A percentile compares a stretch with the other conserved stretches of the same genome.
Conservation (phyloP, 1,140 invertebrate species). For the Megathymus violae region DNA sequence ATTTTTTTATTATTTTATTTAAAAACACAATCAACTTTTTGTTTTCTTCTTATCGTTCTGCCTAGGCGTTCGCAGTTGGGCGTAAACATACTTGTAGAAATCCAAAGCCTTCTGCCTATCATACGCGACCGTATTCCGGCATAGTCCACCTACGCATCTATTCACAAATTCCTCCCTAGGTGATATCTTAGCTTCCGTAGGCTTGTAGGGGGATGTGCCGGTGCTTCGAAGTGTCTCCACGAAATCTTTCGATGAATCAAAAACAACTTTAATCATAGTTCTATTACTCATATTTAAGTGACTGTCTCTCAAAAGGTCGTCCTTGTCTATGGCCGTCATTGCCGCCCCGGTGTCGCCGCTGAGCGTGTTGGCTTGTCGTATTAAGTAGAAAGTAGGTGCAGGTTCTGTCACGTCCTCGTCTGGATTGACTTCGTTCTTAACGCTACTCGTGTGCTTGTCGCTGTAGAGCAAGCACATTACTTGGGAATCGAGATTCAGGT, state of each 20-base stretch:
- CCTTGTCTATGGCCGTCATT: conserved; percentile 72
- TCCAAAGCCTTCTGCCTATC: conserved; percentile 77
- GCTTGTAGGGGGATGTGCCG: conserved; percentile 48
- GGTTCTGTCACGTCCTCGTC: conserved; percentile 72
- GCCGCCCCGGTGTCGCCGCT: conserved; percentile 62
- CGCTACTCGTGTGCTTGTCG: conserved; percentile 61
- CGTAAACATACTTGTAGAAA: conserved; percentile 81
- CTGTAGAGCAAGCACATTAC: conserved; percentile 78
- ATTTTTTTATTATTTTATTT: conserved; percentile 33
- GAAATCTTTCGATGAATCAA: conserved; percentile 74
- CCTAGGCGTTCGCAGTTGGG: conserved; percentile 65
- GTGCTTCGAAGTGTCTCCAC: conserved; percentile 72
- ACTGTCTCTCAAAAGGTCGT: conserved; percentile 66
- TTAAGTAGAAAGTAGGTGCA: conserved; percentile 75
- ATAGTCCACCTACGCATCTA: conserved; percentile 58
- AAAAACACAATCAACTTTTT: conserved; percentile 48
- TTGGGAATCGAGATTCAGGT: conserved; percentile 67
- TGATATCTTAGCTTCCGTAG: conserved; percentile 46
- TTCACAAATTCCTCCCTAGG: conserved; percentile 58
- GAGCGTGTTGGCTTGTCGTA: conserved; percentile 67
- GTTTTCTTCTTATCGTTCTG: conserved; percentile 53
- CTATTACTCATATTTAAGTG: conserved; percentile 74
- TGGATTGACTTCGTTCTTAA: conserved; percentile 57
- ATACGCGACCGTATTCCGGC: conserved; percentile 63
- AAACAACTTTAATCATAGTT: conserved; percentile 71